phyloP scores from a whole-genome alignment of 2,797 vertebrate genomes.

The Melanotaenia maccullochi region DNA sequence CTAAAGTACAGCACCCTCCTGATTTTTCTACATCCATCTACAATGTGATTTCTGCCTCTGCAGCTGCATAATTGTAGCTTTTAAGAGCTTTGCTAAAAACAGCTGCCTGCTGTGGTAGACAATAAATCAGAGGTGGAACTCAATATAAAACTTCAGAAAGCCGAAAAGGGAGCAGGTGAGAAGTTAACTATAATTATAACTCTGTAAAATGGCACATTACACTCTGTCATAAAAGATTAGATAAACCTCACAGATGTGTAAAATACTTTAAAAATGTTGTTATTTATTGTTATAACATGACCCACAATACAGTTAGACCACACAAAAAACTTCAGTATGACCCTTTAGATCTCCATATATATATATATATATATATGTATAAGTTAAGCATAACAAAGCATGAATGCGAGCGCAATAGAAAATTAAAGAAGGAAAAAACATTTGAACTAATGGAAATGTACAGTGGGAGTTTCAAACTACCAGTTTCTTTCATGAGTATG shows the following conservation, averaged over 20 bases:
- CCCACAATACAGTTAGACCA: neutral
- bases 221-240: neutral
- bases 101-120: constrained; percentile 1
- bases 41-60: constrained; percentile 5
- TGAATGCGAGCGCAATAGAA: neutral
- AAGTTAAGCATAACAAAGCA: neutral
- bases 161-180: neutral
- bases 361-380: neutral
- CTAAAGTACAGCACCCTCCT: neutral
- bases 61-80: constrained; percentile 7
- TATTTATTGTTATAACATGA: neutral
- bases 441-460: neutral
- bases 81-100: constrained; percentile 14
- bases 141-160: neutral
- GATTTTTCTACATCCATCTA: neutral
- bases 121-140: constrained; percentile 1
- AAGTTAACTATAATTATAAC: neutral
- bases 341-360: neutral
- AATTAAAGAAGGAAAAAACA: neutral
- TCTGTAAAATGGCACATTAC: neutral
- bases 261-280: neutral
- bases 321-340: neutral
- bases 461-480: neutral
- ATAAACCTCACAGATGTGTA: neutral
- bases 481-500: neutral